Evolutionary conservation across 2,888 invertebrate species (phyloP).

Genomic region (Oscheius sp.): DNA sequence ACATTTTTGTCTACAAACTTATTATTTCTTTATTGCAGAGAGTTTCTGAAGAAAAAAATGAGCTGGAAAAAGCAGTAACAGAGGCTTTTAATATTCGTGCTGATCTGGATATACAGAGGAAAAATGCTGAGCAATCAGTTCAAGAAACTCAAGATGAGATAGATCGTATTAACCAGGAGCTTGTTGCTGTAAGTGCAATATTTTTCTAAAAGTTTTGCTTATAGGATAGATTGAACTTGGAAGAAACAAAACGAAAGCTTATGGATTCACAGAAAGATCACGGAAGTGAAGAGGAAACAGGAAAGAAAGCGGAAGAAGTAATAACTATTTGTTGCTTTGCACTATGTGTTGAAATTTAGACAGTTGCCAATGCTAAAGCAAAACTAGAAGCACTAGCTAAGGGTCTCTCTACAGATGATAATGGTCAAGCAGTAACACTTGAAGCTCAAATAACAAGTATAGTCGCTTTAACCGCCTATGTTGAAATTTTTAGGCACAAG

Average conservation of each 20-base stretch:
- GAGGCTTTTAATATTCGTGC: constrained; percentile 31
- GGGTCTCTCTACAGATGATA: constrained; percentile 84
- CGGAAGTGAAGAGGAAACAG: constrained; percentile 39
- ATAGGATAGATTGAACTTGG: constrained; percentile 76
- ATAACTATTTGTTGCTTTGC: neutral
- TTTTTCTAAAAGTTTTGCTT: neutral
- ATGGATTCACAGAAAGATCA: constrained; percentile 54
- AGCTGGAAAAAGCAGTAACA: constrained; percentile 26
- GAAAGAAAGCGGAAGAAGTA: constrained; percentile 26
- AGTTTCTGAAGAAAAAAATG: constrained; percentile 38
- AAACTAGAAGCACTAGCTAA: constrained; percentile 84
- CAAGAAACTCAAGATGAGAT: constrained; percentile 31
- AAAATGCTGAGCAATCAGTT: constrained; percentile 23
- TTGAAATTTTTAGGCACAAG: constrained; percentile 79
- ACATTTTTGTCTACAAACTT: neutral
- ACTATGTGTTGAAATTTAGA: constrained; percentile 9
- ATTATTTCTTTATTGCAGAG: constrained; percentile 37
- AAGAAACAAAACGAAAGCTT: constrained; percentile 72
- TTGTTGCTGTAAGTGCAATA: constrained; percentile 16
- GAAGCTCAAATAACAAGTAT: constrained; percentile 75
- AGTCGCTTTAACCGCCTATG: neutral
- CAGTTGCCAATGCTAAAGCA: constrained; percentile 68
- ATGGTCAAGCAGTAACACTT: constrained; percentile 83
- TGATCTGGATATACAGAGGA: constrained; percentile 37
- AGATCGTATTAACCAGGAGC: constrained; percentile 15